Evolutionary conservation across 2,797 vertebrate genomes (phyloP).

Genomic region (Dromococcyx pavoninus): DNA sequence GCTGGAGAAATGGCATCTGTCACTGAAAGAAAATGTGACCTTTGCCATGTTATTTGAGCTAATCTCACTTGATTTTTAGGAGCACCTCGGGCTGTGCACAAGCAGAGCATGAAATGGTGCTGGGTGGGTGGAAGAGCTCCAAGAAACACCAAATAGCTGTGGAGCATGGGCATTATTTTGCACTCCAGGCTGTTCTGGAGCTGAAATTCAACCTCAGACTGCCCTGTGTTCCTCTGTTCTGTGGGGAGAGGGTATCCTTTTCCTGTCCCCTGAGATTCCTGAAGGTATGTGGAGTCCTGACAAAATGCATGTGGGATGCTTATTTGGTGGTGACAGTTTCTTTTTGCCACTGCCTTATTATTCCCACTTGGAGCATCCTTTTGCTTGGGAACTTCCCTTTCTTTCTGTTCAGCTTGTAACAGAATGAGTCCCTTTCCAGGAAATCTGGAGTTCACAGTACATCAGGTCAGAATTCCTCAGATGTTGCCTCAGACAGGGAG

Average conservation of each 20-base stretch:
- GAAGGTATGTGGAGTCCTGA: background rate
- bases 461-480: background rate
- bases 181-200: background rate
- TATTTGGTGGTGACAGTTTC: background rate
- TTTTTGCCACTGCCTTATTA: background rate
- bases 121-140: background rate
- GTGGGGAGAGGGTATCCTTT: background rate
- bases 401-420: background rate
- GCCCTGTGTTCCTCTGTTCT: background rate
- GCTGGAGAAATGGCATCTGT: slow-evolving; percentile 1
- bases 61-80: background rate
- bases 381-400: background rate
- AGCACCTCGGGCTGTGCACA: background rate
- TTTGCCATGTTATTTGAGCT: background rate
- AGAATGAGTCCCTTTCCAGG: background rate
- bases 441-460: background rate
- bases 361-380: background rate
- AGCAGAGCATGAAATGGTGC: background rate
- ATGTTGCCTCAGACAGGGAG: background rate
- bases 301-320: background rate
- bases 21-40: background rate
- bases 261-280: background rate
- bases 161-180: background rate
- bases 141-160: background rate
- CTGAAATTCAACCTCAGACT: background rate